Evolutionary conservation across 2,888 invertebrate genomes (phyloP).

Genomic region (Magallana nippona): DNA sequence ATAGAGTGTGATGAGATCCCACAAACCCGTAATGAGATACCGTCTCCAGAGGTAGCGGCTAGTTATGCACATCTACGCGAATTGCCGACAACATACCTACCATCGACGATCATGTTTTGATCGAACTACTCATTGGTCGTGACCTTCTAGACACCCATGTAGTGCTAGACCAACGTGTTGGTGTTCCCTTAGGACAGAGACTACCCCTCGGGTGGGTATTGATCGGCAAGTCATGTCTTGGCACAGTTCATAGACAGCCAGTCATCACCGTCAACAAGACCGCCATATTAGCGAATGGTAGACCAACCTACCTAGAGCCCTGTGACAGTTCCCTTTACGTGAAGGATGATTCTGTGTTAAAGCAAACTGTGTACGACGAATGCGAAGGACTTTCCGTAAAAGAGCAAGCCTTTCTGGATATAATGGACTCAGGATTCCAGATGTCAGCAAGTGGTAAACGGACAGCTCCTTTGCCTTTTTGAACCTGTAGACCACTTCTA

Average conservation of each 20-base stretch:
- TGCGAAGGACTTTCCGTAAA: conserved; percentile 19
- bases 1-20: conserved; percentile 42
- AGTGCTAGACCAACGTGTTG: conserved; percentile 39
- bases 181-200: conserved; percentile 33
- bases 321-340: conserved; percentile 37
- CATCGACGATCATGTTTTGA: not conserved
- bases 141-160: conserved; percentile 42
- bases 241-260: conserved; percentile 34
- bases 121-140: conserved; percentile 43
- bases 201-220: conserved; percentile 42
- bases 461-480: conserved; percentile 40
- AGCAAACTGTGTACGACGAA: conserved; percentile 31
- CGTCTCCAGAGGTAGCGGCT: conserved; percentile 2
- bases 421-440: conserved; percentile 34
- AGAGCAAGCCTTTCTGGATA: conserved; percentile 34
- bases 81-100: conserved; percentile 13
- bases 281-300: conserved; percentile 5
- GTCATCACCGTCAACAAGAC: conserved; percentile 39
- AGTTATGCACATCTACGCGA: conserved; percentile 3
- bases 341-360: conserved; percentile 31
- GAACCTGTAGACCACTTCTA: not conserved
- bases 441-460: conserved; percentile 28
- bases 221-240: conserved; percentile 40
- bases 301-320: conserved; percentile 35
- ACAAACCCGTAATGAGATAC: conserved; percentile 35